Conservation (phyloP, 1,140 invertebrate genomes). For the Hycleus phaleratus region DNA sequence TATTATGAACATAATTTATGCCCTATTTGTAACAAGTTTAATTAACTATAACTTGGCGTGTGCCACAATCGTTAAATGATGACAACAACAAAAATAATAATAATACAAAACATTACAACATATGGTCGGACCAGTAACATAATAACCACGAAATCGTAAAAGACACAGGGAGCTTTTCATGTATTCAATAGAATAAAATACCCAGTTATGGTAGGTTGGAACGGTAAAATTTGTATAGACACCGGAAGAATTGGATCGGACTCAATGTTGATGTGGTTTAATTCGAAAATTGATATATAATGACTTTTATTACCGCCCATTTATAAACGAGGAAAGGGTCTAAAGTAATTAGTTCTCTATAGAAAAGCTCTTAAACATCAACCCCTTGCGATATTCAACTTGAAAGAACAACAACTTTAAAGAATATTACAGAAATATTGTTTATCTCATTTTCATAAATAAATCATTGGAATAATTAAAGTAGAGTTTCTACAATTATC, state of each 20-base stretch:
- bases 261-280: conserved; percentile 11
- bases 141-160: conserved; percentile 13
- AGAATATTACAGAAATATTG: too few species aligned
- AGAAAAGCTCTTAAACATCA: too few species aligned
- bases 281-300: conserved; percentile 19
- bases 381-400: too few species aligned
- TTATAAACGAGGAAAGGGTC: too few species aligned
- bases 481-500: too few species aligned
- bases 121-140: conserved; percentile 19
- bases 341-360: too few species aligned
- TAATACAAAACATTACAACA: conserved; percentile 5
- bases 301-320: conserved; percentile 6
- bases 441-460: too few species aligned
- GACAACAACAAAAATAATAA: too few species aligned
- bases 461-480: too few species aligned
- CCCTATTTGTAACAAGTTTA: conserved; percentile 14
- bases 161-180: neutral
- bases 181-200: neutral
- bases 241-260: conserved; percentile 10
- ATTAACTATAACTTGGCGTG: conserved; percentile 14
- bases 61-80: conserved; percentile 15
- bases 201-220: too few species aligned
- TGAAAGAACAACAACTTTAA: too few species aligned
- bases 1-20: neutral
- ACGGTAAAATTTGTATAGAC: neutral